phyloP scores from a whole-genome alignment of 2,888 invertebrate species.

The Nemoura dubitans region DNA sequence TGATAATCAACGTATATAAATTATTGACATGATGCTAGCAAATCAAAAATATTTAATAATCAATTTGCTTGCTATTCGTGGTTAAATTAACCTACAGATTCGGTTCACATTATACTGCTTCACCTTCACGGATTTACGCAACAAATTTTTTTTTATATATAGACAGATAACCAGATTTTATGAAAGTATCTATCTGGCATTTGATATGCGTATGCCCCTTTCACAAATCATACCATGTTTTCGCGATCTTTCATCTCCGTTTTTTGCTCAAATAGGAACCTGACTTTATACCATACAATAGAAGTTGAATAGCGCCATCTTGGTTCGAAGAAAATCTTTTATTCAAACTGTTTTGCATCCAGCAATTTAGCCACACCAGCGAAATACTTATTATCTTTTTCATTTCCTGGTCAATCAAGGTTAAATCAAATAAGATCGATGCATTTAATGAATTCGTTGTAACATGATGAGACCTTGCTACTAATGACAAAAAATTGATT shows the following conservation, averaged over 20 bases:
- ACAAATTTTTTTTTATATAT: neutral
- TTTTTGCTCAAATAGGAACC: neutral
- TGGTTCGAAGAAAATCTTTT: neutral
- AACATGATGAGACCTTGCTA: neutral
- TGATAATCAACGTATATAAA: neutral
- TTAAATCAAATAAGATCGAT: neutral
- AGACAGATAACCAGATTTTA: neutral
- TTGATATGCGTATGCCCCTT: neutral
- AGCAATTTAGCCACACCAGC: neutral
- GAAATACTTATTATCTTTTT: neutral
- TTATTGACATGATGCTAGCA: neutral
- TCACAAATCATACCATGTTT: neutral
- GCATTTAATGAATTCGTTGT: neutral
- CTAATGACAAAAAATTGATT: too few species aligned
- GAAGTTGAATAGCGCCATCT: neutral
- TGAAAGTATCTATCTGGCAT: neutral
- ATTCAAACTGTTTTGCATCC: neutral
- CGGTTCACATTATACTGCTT: neutral
- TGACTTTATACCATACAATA: neutral
- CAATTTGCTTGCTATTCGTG: neutral
- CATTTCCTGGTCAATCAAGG: neutral
- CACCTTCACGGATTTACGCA: neutral
- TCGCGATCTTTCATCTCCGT: neutral
- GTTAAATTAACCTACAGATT: neutral
- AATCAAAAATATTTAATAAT: neutral